These are phyloP conservation scores for Tenodera sinensis DNA, from an alignment of 2,888 invertebrate genomes.

Conservation along the genomic window DNA sequence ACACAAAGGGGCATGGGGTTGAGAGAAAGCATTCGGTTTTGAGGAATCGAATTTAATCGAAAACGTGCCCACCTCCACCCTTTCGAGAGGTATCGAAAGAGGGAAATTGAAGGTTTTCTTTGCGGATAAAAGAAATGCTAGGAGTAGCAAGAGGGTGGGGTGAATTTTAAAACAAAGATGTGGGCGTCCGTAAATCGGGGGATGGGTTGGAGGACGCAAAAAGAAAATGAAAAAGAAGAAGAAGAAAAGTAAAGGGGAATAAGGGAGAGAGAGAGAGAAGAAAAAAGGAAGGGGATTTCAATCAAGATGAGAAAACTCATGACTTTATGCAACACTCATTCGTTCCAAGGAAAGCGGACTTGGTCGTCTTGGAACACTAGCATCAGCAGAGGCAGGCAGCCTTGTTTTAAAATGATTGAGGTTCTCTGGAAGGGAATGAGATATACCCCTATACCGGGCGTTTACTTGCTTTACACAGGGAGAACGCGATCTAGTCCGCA, in stretches of 20 bases:
- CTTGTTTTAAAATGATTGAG: conserved; percentile 8
- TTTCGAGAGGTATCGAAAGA: conserved; percentile 12
- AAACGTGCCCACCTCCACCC: not conserved
- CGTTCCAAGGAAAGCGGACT: conserved; percentile 1
- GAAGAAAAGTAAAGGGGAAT: not conserved
- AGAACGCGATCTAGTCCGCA: not conserved
- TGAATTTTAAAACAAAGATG: conserved; percentile 22
- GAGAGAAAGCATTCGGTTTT: not conserved
- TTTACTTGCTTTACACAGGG: not conserved
- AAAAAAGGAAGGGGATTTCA: conserved; percentile 20
- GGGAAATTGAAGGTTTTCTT: conserved; percentile 23
- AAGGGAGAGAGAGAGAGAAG: no score
- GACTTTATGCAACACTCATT: conserved; percentile 27
- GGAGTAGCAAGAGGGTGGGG: not conserved
- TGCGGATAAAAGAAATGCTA: conserved; percentile 1
- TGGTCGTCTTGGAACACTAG: not conserved
- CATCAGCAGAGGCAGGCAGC: not conserved
- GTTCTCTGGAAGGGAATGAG: not conserved
- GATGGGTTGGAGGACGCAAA: not conserved
- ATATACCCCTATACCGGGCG: not conserved
- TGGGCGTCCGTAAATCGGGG: not conserved
- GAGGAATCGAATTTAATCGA: conserved; percentile 24
- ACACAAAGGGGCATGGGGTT: not conserved
- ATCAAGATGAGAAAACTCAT: conserved; percentile 23
- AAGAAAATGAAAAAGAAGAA: not conserved